A percentile compares a stretch with the other conserved stretches of the same genome.
Conservation (phyloP, 2,113 vertebrate genomes). For the Maccullochella peelii region DNA sequence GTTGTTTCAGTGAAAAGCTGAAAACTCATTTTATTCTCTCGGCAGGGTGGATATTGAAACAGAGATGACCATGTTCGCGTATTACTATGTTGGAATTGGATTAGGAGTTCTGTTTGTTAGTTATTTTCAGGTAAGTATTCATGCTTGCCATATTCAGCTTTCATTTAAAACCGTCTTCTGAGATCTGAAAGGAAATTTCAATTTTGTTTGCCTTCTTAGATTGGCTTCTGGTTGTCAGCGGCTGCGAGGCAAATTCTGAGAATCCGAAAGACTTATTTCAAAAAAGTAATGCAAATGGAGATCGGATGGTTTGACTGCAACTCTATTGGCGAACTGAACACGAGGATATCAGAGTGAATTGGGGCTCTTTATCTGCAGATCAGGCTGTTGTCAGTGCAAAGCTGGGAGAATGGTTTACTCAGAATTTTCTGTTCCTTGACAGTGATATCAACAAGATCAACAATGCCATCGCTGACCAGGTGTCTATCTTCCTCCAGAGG, state of each 20-base stretch:
- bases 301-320: constrained; percentile 87
- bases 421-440: constrained; percentile 6
- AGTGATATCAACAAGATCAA: constrained; percentile 87
- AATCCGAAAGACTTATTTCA: constrained; percentile 83
- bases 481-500: constrained; percentile 84
- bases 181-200: too few relatives aligned
- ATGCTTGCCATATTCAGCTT: background rate
- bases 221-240: constrained; percentile 80
- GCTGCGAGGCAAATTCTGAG: constrained; percentile 80
- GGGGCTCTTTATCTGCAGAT: background rate
- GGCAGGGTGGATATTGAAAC: constrained; percentile 82
- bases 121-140: constrained; percentile 83
- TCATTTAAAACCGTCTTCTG: background rate
- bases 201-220: too few relatives aligned
- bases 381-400: background rate
- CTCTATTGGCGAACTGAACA: constrained; percentile 86
- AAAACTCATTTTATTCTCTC: constrained; percentile 38
- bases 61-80: constrained; percentile 84
- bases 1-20: background rate
- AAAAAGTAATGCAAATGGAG: constrained; percentile 86
- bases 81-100: constrained; percentile 85
- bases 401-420: background rate
- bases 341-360: constrained; percentile 85
- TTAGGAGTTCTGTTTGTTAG: constrained; percentile 77
- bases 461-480: constrained; percentile 84